A percentile compares a stretch with the other conserved stretches of the same genome.
Conservation (phyloP, 2,797 vertebrate genomes). For the Alosa sapidissima region DNA sequence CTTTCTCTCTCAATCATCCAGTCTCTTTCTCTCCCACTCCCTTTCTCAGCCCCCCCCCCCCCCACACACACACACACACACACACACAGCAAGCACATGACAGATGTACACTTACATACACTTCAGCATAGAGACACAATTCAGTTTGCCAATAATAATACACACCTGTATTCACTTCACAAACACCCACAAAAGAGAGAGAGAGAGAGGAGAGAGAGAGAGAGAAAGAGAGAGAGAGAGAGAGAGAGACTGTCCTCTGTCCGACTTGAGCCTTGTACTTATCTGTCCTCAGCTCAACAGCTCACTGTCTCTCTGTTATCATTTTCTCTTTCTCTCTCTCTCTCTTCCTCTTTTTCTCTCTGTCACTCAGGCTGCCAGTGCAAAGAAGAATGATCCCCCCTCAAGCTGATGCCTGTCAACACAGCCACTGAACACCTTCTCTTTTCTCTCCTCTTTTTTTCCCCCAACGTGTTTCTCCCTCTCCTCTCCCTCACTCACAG, state of each 20-base stretch:
- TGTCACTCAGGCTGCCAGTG: neutral
- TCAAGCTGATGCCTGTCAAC: slow-evolving; percentile 3
- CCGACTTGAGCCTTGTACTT: neutral
- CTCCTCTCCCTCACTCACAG: no score
- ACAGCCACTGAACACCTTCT: neutral
- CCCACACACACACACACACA: no score
- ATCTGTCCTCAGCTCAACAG: slow-evolving; percentile 8
- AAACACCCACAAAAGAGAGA: no score
- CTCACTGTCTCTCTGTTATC: neutral
- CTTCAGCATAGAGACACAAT: no score
- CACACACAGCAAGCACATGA: neutral
- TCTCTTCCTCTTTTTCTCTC: neutral
- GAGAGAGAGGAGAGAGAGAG: no score
- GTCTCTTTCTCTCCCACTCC: neutral
- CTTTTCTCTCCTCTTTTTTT: neutral
- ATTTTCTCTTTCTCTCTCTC: neutral
- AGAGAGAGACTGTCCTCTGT: neutral
- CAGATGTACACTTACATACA: neutral
- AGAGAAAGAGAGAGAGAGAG: no score
- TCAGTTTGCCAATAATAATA: no score
- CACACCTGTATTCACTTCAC: no score
- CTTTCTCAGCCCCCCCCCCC: neutral
- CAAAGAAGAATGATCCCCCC: neutral
- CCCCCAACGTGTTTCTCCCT: neutral
- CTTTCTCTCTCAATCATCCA: neutral